Base-by-base conservation (phyloP, 2,113 vertebrate species). In the Sinocyclocheilus maitianheensis region DNA sequence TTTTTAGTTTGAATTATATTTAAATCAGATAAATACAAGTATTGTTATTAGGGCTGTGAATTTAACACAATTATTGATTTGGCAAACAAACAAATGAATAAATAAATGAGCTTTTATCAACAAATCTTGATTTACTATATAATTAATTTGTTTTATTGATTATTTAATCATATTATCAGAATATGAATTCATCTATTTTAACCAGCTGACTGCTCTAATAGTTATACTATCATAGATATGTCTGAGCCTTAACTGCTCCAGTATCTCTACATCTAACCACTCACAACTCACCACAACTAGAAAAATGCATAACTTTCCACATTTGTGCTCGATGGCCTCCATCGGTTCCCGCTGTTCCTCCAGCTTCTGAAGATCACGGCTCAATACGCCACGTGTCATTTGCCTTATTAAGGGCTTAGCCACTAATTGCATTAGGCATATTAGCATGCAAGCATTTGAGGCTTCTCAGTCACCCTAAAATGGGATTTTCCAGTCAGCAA, bases 381-480 rank as follows among this genome's bases (percentile, higher is more conserved):
- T 72, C 81, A 83, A 53, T 81, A 81, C 18, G n/a, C 43, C 81
- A 34, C 40, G 88, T 91, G 90, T 89, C 90, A 81, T 90, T 93
- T 89, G 89, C 78, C 86, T 92, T 89, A 90, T 93, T 94, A 92
- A 63, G 90, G 88, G 87, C 85, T 92, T 93, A 88, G 88, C 91
- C 91, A 79, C 86, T 93, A 92, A 88, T 94, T 95, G 90, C 88
- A 93, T 93, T 92, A 93, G 92, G 88, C 86, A 88, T 85, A 90
- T 89, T 10, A 46, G 43, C 43, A 46, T 46, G 72, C 81, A 92
- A 88, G 76, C 62, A 86, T 93, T 87, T 84, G 79, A 88, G 86
- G 83, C 71, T 55, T 16, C 76, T 89, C 86, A 85, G 79, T 91
- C 91, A 91, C 75, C 87, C 91, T 85, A 93, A 74, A 93, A 93